Evolutionary conservation across 2,797 vertebrate species (phyloP).

Genomic region (Pipistrellus pygmaeus): DNA sequence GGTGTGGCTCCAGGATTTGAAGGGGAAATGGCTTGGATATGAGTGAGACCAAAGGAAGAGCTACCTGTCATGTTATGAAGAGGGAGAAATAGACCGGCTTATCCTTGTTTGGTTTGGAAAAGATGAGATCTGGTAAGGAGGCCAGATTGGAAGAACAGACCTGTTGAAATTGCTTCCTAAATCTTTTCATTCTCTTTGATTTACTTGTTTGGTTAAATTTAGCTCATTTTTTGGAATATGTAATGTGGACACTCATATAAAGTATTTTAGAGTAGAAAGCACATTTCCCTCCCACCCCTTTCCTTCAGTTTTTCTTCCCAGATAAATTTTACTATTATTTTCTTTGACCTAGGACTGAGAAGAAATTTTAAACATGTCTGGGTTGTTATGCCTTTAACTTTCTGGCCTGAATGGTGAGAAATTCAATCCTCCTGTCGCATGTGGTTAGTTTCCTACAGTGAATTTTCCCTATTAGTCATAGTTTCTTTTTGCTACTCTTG

Average conservation of each 20-base stretch:
- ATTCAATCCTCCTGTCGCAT: slow-evolving; percentile 46
- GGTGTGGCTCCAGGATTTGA: not conserved
- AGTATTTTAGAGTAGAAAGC: not conserved
- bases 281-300: not conserved
- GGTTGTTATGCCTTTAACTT: slow-evolving; percentile 40
- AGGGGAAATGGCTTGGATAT: slow-evolving; percentile 35
- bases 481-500: slow-evolving; percentile 60
- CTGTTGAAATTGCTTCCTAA: not conserved
- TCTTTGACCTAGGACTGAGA: not conserved
- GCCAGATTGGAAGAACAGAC: not conserved
- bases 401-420: slow-evolving; percentile 64
- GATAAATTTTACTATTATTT: not conserved
- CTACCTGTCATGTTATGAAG: not conserved
- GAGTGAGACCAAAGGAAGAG: slow-evolving; percentile 16
- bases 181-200: not conserved
- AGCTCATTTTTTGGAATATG: not conserved
- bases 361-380: slow-evolving; percentile 19
- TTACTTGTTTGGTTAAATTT: not conserved
- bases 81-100: not conserved
- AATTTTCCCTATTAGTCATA: slow-evolving; percentile 66
- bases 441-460: slow-evolving; percentile 65
- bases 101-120: not conserved
- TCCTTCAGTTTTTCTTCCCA: not conserved
- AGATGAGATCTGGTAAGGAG: not conserved
- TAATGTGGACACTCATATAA: not conserved